Evolutionary conservation across 1,140 invertebrate genomes (phyloP).

Genomic region (Cataglyphis hispanica): DNA sequence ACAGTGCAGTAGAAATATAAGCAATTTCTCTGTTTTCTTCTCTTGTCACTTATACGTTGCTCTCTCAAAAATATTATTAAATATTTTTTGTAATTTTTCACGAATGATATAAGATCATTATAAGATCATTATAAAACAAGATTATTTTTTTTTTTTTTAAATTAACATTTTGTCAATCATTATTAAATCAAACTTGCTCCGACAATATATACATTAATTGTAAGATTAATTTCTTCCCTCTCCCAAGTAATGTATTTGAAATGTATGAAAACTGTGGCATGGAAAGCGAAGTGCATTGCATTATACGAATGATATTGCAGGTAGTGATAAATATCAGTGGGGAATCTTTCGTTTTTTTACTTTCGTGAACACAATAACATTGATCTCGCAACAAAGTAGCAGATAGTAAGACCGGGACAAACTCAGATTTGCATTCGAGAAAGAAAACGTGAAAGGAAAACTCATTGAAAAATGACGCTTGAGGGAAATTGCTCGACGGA

Average conservation of each 20-base stretch:
- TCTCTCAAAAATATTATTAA: neutral
- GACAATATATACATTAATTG: neutral
- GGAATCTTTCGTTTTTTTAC: conserved; percentile 1
- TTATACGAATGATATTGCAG: conserved; percentile 64
- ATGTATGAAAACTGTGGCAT: neutral
- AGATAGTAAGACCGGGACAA: neutral
- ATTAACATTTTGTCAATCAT: too few relatives aligned
- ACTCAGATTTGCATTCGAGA: neutral
- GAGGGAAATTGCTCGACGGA: conserved; percentile 82
- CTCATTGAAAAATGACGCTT: conserved; percentile 80
- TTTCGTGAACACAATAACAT: neutral
- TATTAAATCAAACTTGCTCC: neutral
- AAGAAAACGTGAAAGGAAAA: neutral
- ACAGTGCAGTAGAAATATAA: neutral
- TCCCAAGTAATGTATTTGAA: neutral
- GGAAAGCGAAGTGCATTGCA: neutral
- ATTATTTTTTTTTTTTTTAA: too few relatives aligned
- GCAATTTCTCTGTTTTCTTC: neutral
- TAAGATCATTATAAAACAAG: neutral
- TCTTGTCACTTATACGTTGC: neutral
- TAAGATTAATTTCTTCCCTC: neutral
- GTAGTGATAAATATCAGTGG: conserved; percentile 56
- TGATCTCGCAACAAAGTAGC: neutral
- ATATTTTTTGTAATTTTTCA: neutral
- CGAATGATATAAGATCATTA: neutral